Base-by-base conservation (phyloP, 2,797 vertebrate species). In the Sebastes kiyomatsui region DNA sequence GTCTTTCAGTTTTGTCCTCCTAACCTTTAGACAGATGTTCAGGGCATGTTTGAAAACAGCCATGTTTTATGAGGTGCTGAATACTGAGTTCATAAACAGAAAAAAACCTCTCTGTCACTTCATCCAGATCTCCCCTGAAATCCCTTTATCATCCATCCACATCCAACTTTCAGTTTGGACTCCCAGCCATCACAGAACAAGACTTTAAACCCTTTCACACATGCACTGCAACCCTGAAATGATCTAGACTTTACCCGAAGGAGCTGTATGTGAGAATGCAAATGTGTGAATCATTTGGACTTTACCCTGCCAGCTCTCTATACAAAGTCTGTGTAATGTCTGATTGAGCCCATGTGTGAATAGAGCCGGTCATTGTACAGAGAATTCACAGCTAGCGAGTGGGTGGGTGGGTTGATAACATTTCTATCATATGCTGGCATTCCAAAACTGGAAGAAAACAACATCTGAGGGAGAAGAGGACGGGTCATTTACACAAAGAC, bases 51-150 rank as follows among this genome's bases (percentile, higher is more conserved):
- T 86, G 61, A 75, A 77, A 84, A 74, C 42, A 58, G 52, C 11
- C 20, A 35, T 72, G 75, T 83, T 88, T 92, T 82, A 92, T 75
- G 80, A 86, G 80, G 77, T 81, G 90, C 38, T 67, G 77, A 88
- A 71, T 49, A 67, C 59, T 71, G 67, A 61, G 66, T 83, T 84
- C 75, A 72, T 90, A 86, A 90, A 89, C 76, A 72, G 67, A 76
- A 23, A 18, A 76, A 77, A 84, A 59, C 20, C 20, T 83, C 33
- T 65, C 52, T 4, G 12, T 46, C 7, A 67, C 66, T 49, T 73
- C n/a, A 60, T 60, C 22, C 67, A 78, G 6, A 72, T 72, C 68
- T 73, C 28, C 73, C 13, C 49, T 20, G 1, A 72, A 75, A 69
- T 59, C 23, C 33, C 9, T 69, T 75, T 72, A 69, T 80, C 65